phyloP scores from a whole-genome alignment of 2,797 vertebrate genomes.

The Ctenopoma kingsleyae region DNA sequence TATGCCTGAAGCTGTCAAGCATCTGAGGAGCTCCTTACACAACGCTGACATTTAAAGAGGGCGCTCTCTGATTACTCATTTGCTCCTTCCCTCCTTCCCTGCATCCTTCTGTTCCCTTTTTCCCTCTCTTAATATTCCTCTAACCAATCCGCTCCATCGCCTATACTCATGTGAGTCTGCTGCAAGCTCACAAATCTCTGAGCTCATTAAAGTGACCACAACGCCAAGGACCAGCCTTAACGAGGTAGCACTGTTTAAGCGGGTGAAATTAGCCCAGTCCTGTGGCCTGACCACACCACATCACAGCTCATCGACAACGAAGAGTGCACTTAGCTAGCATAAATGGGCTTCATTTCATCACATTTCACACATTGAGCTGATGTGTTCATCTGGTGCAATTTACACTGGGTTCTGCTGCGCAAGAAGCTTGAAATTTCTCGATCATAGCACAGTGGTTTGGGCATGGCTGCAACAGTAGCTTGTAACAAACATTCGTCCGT shows the following conservation, averaged over 20 bases:
- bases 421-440: conserved; percentile 6
- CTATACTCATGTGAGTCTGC: background rate
- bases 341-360: conserved; percentile 44
- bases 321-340: conserved; percentile 41
- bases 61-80: conserved; percentile 38
- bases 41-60: conserved; percentile 64
- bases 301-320: conserved; percentile 47
- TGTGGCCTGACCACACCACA: conserved; percentile 45
- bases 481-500: background rate
- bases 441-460: conserved; percentile 1
- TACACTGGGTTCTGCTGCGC: background rate
- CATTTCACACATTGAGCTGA: conserved; percentile 30
- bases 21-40: conserved; percentile 46
- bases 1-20: conserved; percentile 49
- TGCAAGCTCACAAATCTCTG: conserved; percentile 51
- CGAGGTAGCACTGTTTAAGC: conserved; percentile 62
- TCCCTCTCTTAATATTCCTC: conserved; percentile 41
- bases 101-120: conserved; percentile 6
- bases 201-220: conserved; percentile 67
- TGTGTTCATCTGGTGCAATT: conserved; percentile 30
- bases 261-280: conserved; percentile 62
- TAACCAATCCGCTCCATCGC: conserved; percentile 5
- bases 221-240: conserved; percentile 53
- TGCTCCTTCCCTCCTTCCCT: conserved; percentile 16
- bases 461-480: conserved; percentile 1